These are phyloP conservation scores for Neodon shergylaensis DNA, from an alignment of 2,113 vertebrate genomes.

Conservation along the genomic window DNA sequence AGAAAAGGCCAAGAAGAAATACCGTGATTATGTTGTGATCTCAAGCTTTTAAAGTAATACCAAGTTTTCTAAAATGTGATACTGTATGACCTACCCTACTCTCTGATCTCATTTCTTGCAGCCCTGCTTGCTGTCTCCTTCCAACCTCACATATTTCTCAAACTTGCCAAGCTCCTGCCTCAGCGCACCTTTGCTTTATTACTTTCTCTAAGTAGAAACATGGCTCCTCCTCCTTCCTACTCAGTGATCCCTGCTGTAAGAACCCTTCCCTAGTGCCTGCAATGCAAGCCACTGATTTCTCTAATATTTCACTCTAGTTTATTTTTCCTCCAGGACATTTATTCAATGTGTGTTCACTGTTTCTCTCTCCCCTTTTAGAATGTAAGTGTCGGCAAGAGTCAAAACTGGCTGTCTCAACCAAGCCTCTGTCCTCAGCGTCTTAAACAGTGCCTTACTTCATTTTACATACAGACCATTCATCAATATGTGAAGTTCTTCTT, in stretches of 20 bases:
- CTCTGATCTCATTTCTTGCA: not conserved
- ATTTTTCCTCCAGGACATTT: not conserved
- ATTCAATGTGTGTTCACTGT: not conserved
- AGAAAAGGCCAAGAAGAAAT: not conserved
- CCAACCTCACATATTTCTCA: not conserved
- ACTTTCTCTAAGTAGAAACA: not conserved
- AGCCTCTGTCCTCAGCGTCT: not conserved
- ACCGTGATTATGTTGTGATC: not conserved
- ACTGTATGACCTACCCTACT: too few species aligned
- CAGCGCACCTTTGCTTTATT: not conserved
- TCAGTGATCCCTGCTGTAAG: not conserved
- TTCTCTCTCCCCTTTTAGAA: not conserved
- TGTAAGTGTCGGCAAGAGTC: not conserved
- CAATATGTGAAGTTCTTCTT: not conserved
- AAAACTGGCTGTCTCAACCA: not conserved
- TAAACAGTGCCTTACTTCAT: not conserved
- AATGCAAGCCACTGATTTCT: rapidly evolving
- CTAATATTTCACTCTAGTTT: too few species aligned
- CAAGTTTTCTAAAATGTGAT: not conserved
- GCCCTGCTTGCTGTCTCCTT: not conserved
- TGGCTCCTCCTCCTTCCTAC: not conserved
- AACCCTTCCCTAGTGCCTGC: not conserved
- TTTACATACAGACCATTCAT: not conserved
- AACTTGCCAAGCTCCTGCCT: not conserved
- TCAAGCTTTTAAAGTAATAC: not conserved